Base-by-base conservation (phyloP, 2,113 vertebrate species). In the Callospermophilus lateralis region DNA sequence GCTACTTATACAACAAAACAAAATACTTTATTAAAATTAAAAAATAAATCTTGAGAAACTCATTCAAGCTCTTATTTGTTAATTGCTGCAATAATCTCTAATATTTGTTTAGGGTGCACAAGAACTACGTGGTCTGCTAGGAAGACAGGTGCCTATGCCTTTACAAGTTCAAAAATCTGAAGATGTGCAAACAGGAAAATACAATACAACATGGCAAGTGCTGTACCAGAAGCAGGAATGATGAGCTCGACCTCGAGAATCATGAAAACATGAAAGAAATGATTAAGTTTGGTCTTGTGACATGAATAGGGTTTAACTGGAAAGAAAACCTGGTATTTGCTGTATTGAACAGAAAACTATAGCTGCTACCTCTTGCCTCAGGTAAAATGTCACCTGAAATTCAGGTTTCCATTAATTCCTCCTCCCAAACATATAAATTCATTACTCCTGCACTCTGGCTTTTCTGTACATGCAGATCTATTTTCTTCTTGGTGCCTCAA, bases 401-500 rank as follows among this genome's bases (percentile, higher is more conserved):
- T n/a, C 39, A 76, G 95, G 55, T 91, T 45, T 51, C 61, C 68
- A 81, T 8, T 48, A 37, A 34, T 6, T 26, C 63, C 13, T 70
- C 28, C n/a, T 7, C 51, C 70, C 61, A 72, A 70, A 93, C 19
- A 24, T 28, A 70, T 63, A 63, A 22, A 37, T 51, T 53, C 63
- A 32, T 0, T 13, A 51, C 19, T 37, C 78, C 67, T 86, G 63
- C 70, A 39, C 30, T 7, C 6, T 63, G 92, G 30, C 55, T 53
- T 61, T 80, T 89, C 42, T 1, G 20, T n/a, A 28, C 8, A n/a
- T 34, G 63, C 32, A 58, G 39, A 24, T 53, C 28, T 55, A 8
- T 61, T 70, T 73, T 88, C 80, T 63, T 79, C 92, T 76, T 79
- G 51, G n/a, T 45, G 92, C 39, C 70, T 92, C 84, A 90, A 67